Evolutionary conservation across 1,140 invertebrate species (phyloP), one percentile per base, ranked within the genome.

Genomic region (Condylostylus longicornis): DNA sequence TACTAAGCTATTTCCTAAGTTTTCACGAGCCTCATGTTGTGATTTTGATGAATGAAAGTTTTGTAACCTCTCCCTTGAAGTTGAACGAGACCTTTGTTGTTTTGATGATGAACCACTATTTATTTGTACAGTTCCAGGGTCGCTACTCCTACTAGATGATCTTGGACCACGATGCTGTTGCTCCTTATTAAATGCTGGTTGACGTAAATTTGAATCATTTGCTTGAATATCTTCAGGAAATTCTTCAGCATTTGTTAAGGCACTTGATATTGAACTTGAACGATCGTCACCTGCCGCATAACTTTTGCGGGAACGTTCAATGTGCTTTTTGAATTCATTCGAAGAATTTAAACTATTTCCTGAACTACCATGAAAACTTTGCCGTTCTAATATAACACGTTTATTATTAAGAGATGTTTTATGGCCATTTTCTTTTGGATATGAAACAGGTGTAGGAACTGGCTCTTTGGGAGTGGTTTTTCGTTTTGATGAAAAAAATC

Each of bases 351-450:
- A n/a, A 35, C 33, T 34, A 12, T 19, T 37, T n/a, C 23, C 31
- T 0, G 44, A 40, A 1, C 42, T 28, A 12, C 38, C 41, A 34
- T 48, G 35, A 13, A 46, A 47, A 13, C 38, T 47, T 28, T 53
- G 49, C 0, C 49, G 41, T 35, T 59, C 55, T 1, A 59, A 35
- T 10, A 51, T 41, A 3, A 59, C 43, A 5, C 56, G 41, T 7
- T 53, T 51, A 36, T 51, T 42, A 22, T 45, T 41, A 0, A 32
- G 9, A 5, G 47, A 41, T 17, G 42, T 30, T 22, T 22, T 18
- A 8, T 29, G 33, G 9, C 38, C 29, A 28, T 42, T 41, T 25
- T 41, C 38, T 25, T 38, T 31, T 13, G 22, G 27, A 19, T 20
- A 19, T 17, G 31, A 12, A 30, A 38, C 30, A 8, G 40, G 38